Base-by-base conservation (phyloP, 1,140 invertebrate genomes). In the Musca domestica region DNA sequence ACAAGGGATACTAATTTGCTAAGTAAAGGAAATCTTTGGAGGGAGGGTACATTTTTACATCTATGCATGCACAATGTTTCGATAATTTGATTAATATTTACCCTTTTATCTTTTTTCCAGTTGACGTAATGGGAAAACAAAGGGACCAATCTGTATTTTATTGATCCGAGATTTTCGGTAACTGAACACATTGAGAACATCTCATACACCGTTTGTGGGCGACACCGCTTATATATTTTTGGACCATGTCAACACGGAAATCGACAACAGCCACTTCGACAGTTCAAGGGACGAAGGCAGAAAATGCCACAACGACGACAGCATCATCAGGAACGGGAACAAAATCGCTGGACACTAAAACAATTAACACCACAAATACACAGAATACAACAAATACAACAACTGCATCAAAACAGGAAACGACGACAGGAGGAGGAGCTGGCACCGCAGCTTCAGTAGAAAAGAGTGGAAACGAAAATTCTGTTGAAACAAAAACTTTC, bases 201-300 rank as follows among this genome's bases (percentile, higher is more conserved):
- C 34, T 41, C 34, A 41, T 41, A 41, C 34, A 41, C 6, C 12
- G 6, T 41, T 5, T 41, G 34, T 41, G 34, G 34, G 34, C 34
- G 10, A 41, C 27, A 41, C n/a, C 56, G 17, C 14, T 3, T 27
- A 27, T 34, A 61, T 22, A 61, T 12, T 34, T 61, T 69, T 74
- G 69, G 68, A 77, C 69, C 67, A 79, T 79, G 77, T 79, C 77
- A 68, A 75, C 75, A 71, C 77, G 77, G 10, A 79, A 79, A 70
- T 68, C 74, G 41, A 25, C 54, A 14, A 5, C 22, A 69, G 63
- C 56, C 65, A 64, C 67, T 64, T 27, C 56, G 41, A 66, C 66
- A 34, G 17, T 64, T 23, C 49, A 66, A 15, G 70, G 66, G 14
- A 22, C 19, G 22, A 66, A 58, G 46, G 47, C 65, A 20, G 64